Base-by-base conservation (phyloP, 2,888 invertebrate species). In the Diarsia rubi region DNA sequence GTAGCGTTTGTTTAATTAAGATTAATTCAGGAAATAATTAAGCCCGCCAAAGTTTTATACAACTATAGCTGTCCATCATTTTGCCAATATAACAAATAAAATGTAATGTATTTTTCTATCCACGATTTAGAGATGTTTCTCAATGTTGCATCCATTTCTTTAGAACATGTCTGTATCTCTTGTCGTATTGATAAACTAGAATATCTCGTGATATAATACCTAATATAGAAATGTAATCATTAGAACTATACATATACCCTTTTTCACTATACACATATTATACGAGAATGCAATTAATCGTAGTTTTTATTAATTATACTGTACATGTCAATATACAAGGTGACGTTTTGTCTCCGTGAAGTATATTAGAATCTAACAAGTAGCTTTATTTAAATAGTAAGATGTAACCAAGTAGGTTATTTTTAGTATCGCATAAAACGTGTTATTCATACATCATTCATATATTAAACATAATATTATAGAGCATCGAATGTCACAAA, bases 401-500 rank as follows among this genome's bases (percentile, higher is more conserved):
- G 74, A 45, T 54, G n/a, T 72, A 57, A 49, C 44, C 19, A n/a
- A 71, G 14, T 66, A 69, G 27, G 54, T 68, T 63, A 62, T 31
- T 54, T 57, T 16, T 42, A 49, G n/a, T 70, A 57, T 62, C 31
- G 24, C 27, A 24, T 74, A 60, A 31, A 69, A 80, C 42, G 60
- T 73, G 31, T 79, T 68, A 44, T 69, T 57, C 37, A 37, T 74
- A 45, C 62, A 24, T 8, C 8, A 47, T 52, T 67, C 21, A 72
- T 44, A 27, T 64, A 24, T 24, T 6, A 45, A 49, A 63, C n/a
- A 47, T 42, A 21, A 42, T 75, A 77, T 2, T 52, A 69, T 44
- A 52, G 79, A 79, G 65, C 79, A 83, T 79, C 68, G 65, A 69
- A 83, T 63, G 74, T 79, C 81, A 79, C 83, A 83, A 81, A 82